Base-by-base conservation (phyloP, 2,888 invertebrate genomes). In the Elysia crispata region DNA sequence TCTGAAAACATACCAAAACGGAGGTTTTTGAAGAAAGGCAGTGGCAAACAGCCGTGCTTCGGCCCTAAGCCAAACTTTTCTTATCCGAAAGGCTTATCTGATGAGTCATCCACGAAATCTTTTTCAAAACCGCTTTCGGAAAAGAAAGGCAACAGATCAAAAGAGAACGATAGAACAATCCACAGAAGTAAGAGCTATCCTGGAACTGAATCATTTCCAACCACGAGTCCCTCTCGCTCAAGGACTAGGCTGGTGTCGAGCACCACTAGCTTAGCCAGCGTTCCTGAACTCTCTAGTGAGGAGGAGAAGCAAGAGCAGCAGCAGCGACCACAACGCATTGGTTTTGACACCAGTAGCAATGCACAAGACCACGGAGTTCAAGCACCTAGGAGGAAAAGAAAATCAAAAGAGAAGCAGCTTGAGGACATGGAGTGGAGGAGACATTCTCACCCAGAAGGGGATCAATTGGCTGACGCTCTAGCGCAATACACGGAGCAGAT, bases 261-360 rank as follows among this genome's bases (percentile, higher is more conserved):
- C 83, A 86, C 86, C 69, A 85, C 87, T 13, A 88, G 87, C 79
- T 81, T 90, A 60, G 88, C 88, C 23, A 90, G 87, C 86, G 89
- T 90, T 30, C 89, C 89, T 54, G 89, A 89, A 78, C 86, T 86
- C 28, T 66, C 86, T 1, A 75, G 82, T 66, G 89, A 89, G 79
- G 84, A 83, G n/a, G 83, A 82, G 18, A 86, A 13, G 31, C 30
- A 57, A 33, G 82, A 82, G n/a, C 66, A 33, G 11, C 49, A n/a
- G 30, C 72, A 23, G 49, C n/a, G 28, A 49, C 25, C 28, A 25
- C 18, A 31, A 20, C 18, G 64, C 33, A 70, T 67, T 28, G 76
- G 77, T 41, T 84, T 83, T 66, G 82, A 81, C 28, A 79, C 83
- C 11, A 77, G 79, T 25, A 41, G 41, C 41, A 41, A 41, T 41